A percentile compares a stretch with the other conserved stretches of the same genome.
phyloP scores from a whole-genome alignment of 2,888 invertebrate species.

The Pediacus dermestoides region DNA sequence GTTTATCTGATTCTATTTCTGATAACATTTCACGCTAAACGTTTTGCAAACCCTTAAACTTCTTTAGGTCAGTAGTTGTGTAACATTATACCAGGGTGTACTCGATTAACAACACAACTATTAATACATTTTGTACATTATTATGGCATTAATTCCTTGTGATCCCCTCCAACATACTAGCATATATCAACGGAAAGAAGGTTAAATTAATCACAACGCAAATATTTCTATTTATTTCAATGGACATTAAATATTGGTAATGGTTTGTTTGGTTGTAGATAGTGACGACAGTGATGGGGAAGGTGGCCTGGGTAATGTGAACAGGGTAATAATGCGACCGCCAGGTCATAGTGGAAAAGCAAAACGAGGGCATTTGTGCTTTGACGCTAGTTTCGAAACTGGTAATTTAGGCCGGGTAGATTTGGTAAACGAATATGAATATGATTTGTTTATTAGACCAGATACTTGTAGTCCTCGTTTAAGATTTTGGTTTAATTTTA shows the following conservation, averaged over 20 bases:
- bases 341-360: slow-evolving; percentile 93
- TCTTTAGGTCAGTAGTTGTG: slow-evolving; percentile 29
- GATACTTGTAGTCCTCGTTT: slow-evolving; percentile 93
- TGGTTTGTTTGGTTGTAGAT: slow-evolving; percentile 54
- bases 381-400: slow-evolving; percentile 95
- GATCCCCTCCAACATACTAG: slow-evolving; percentile 56
- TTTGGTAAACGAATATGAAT: slow-evolving; percentile 89
- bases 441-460: slow-evolving; percentile 92
- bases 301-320: slow-evolving; percentile 90
- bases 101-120: slow-evolving; percentile 14
- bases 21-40: slow-evolving; percentile 34
- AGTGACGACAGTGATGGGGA: slow-evolving; percentile 92
- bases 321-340: slow-evolving; percentile 80
- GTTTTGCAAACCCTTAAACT: slow-evolving; percentile 27
- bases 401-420: slow-evolving; percentile 96
- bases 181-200: slow-evolving; percentile 56
- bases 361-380: slow-evolving; percentile 92
- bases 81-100: slow-evolving; percentile 15
- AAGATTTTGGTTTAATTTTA: slow-evolving; percentile 97
- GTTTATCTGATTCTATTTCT: slow-evolving; percentile 39
- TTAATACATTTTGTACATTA: slow-evolving; percentile 14
- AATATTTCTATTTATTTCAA: not conserved
- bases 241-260: not conserved
- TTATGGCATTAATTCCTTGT: slow-evolving; percentile 17
- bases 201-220: slow-evolving; percentile 25